A percentile compares a stretch with the other conserved stretches of the same genome.
Evolutionary conservation across 2,113 vertebrate genomes (phyloP).

Genomic region (Crypturellus undulatus): DNA sequence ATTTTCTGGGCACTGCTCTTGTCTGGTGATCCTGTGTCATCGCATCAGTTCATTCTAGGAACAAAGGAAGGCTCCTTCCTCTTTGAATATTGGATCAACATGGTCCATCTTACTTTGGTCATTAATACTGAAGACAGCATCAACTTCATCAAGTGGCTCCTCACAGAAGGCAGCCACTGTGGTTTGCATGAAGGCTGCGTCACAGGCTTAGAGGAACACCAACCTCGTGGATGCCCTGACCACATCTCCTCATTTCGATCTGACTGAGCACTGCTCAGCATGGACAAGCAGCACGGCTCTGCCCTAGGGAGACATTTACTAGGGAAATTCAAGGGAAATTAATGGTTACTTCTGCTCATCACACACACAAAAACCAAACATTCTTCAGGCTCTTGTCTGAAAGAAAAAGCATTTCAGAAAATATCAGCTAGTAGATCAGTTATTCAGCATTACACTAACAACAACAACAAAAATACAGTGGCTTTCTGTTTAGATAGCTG

Average conservation of each 20-base stretch:
- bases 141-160: fast-evolving
- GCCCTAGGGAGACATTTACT: neutral
- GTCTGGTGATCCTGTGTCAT: too few relatives aligned
- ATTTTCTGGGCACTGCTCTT: neutral
- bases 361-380: neutral
- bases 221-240: neutral
- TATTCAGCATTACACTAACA: neutral
- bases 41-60: neutral
- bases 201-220: neutral
- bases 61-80: neutral
- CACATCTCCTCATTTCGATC: neutral
- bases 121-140: neutral
- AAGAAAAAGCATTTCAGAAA: neutral
- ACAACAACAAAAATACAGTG: neutral
- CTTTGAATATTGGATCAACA: neutral
- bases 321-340: neutral
- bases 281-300: neutral
- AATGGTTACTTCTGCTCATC: neutral
- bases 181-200: neutral
- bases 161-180: neutral
- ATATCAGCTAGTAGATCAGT: neutral
- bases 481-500: neutral
- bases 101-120: neutral
- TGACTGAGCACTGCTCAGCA: neutral
- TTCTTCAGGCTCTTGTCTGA: neutral